Base-by-base conservation (phyloP, 2,113 vertebrate species). In the Gasterosteus nipponicus region DNA sequence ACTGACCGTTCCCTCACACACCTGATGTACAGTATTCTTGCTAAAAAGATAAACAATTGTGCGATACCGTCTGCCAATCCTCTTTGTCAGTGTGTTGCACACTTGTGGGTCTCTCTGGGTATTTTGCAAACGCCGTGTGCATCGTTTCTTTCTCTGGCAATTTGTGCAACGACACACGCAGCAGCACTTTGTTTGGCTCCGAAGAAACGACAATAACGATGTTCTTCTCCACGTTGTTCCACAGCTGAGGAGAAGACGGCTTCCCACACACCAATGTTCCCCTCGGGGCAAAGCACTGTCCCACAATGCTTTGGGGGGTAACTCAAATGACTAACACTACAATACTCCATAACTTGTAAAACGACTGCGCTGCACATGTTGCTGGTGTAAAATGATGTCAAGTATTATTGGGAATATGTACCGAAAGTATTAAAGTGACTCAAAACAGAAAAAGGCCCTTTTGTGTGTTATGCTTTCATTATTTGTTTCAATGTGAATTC, bases 201-300 rank as follows among this genome's bases (percentile, higher is more conserved):
- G 41, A 68, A 14, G 29, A 61, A 15, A 51, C 47, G 47, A 63
- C 47, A 26, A n/a, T 41, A 53, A 76, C 60, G 12, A 66, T 67
- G 35, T 11, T 54, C 66, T 58, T 54, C 66, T 51, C 39, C 39
- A 60, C 57, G 14, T 42, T 61, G 66, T 78, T 63, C 71, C 59
- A 61, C 46, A 62, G 44, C 56, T 78, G 58, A 31, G 72, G 65
- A 77, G 66, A 65, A 39, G 58, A 51, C 49, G 60, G 70, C 69
- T 62, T 73, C 16, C 54, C 66, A 61, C 73, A 62, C 14, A 69
- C 31, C n/a, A 38, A 38, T 42, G 8, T 5, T 47, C 19, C 54
- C 15, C 22, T 7, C 67, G 10, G 15, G 8, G 39, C 39, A 75
- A 10, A 4, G 16, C 47, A 9, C 26, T 59, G 29, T 65, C 46